These are phyloP conservation scores for Kryptolebias ocellatus DNA, from an alignment of 2,797 vertebrate species.

Conservation along the genomic window DNA sequence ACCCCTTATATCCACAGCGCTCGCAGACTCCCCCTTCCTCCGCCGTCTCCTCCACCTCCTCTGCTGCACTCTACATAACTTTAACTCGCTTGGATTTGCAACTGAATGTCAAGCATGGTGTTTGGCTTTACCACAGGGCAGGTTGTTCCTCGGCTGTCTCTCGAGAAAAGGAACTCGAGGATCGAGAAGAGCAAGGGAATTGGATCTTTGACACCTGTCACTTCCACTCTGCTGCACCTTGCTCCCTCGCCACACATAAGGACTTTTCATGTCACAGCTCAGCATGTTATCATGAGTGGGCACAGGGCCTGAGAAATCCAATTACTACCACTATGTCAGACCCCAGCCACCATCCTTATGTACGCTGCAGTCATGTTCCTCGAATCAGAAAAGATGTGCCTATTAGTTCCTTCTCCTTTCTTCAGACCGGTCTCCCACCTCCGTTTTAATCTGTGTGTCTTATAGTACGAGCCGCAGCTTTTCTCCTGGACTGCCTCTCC, in stretches of 20 bases:
- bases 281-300: constrained; percentile 77
- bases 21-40: background rate
- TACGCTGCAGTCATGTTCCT: constrained; percentile 69
- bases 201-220: constrained; percentile 80
- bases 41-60: constrained; percentile 10
- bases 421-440: constrained; percentile 61
- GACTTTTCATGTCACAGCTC: constrained; percentile 81
- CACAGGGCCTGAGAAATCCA: constrained; percentile 77
- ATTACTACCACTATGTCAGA: constrained; percentile 75
- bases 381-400: constrained; percentile 74
- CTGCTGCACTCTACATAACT: constrained; percentile 42
- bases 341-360: constrained; percentile 70
- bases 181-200: constrained; percentile 64
- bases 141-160: constrained; percentile 54
- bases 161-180: constrained; percentile 54
- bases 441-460: constrained; percentile 56
- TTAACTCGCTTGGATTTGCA: constrained; percentile 59
- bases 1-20: constrained; percentile 55
- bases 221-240: constrained; percentile 77
- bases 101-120: constrained; percentile 57
- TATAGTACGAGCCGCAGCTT: constrained; percentile 46
- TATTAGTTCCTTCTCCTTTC: constrained; percentile 71
- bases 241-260: constrained; percentile 77
- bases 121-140: constrained; percentile 58
- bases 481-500: constrained; percentile 32